Evolutionary conservation across 2,797 vertebrate species (phyloP), one percentile per base, ranked within the genome.

Genomic region (Antennarius maculatus): DNA sequence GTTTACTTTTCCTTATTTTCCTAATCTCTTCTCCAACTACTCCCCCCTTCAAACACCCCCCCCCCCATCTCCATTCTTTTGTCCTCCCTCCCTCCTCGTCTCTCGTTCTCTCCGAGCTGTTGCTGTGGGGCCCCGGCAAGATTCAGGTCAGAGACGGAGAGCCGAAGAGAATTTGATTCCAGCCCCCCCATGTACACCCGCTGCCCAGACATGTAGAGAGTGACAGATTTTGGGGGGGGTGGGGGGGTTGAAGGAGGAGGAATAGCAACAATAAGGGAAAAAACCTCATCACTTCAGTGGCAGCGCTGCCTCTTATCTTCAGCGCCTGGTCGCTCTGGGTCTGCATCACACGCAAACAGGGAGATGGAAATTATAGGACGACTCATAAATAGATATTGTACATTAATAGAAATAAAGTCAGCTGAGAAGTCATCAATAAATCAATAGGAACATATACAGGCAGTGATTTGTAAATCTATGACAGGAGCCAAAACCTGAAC

Each of bases 121-220:
- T 82, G 66, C 76, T 81, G 65, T 82, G 79, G 77, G 23, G 75
- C 61, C 71, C 68, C 76, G 81, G 71, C 75, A 58, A 81, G 76
- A 91, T 92, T 90, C 88, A 91, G 91, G 91, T 92, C 91, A 92
- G 86, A 78, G 75, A 85, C 52, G 72, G 64, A 81, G 71, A 91
- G 76, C 86, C 86, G 69, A 77, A 87, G 86, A 90, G 77, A 92
- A 92, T 90, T 88, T 66, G 84, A 92, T 92, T 91, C 85, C 51
- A 83, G 68, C 77, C 75, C 84, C 31, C 29, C 7, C 31, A 7
- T 16, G 13, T 72, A 79, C 86, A 77, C 86, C 85, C 18, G 74
- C 88, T 84, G 88, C 81, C 82, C 82, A 84, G 81, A 91, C 88
- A 89, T 81, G 89, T 79, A 85, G 81, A 82, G 81, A 83, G 83